Evolutionary conservation across 2,888 invertebrate species (phyloP).

Genomic region (Pardosa pseudoannulata): DNA sequence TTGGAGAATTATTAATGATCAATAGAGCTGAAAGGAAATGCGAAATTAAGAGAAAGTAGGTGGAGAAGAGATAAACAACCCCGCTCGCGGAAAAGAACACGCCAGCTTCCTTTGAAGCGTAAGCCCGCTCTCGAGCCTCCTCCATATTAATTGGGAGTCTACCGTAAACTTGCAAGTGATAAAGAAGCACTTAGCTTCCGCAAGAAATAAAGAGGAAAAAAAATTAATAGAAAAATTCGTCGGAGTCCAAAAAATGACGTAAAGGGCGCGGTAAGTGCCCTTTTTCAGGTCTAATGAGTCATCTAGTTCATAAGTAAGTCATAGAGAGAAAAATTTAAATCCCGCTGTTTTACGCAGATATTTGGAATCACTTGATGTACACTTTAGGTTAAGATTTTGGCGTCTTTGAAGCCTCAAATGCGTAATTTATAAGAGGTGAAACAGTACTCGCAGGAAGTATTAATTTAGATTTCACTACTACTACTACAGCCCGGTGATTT

Average conservation of each 20-base stretch:
- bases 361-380: constrained; percentile 35
- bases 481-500: not conserved
- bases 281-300: constrained; percentile 42
- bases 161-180: constrained; percentile 12
- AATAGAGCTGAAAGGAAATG: too few species aligned
- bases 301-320: constrained; percentile 33
- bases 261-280: constrained; percentile 18
- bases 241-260: not conserved
- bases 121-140: too few species aligned
- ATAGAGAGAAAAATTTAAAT: constrained; percentile 12
- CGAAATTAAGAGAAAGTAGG: too few species aligned
- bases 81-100: too few species aligned
- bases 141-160: not conserved
- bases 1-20: too few species aligned
- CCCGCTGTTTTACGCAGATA: constrained; percentile 2
- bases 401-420: constrained; percentile 19
- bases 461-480: not conserved
- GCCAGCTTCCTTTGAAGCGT: not conserved
- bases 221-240: constrained; percentile 9
- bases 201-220: constrained; percentile 18
- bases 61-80: too few species aligned
- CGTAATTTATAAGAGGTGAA: not conserved
- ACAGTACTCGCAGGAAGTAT: constrained; percentile 29
- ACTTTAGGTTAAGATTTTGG: constrained; percentile 50
- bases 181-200: constrained; percentile 28